Evolutionary conservation across 2,888 invertebrate genomes (phyloP), one percentile per base, ranked within the genome.

Genomic region (Crepidodera aurea): DNA sequence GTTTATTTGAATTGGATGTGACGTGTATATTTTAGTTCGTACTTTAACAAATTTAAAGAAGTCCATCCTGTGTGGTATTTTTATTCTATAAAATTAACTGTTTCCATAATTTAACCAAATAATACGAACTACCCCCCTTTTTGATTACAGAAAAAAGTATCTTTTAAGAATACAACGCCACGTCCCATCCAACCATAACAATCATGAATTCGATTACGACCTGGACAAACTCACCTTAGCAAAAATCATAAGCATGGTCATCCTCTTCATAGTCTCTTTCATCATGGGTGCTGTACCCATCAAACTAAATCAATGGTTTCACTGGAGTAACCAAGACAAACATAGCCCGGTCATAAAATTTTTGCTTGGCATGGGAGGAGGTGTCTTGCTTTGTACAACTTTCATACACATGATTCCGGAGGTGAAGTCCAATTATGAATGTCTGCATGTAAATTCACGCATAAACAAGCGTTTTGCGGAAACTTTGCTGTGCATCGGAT

Each of bases 351-450:
- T 81, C 2, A 86, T 84, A 7, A 84, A 88, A 13, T 79, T 92
- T 18, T 82, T 93, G 16, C 89, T 91, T 10, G 77, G 78, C 53
- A 90, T 93, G 68, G 93, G 93, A 12, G 93, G 93, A 10, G 93
- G 93, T 7, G 93, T 93, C 0, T 82, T 94, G 13, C 81, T 94
- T 34, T 88, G 90, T 65, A 93, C 93, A 1, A 92, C 92, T 2
- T 92, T 94, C 75, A 80, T 92, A 68, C 93, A 94, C 74, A 82
- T 94, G 71, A 81, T 93, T 57, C 93, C 93, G 0, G 93, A 93
- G 82, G 89, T 93, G 0, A 81, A 86, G 7, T 89, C 92, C 72
- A 86, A 86, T 58, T 85, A 92, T 7, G 82, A 85, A n/a, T 79
- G 83, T 50, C 80, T 91, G 62, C 84, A 87, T 15, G 75, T 91